Evolutionary conservation across 2,113 vertebrate species (phyloP).

Genomic region (Onychostruthus taczanowskii): DNA sequence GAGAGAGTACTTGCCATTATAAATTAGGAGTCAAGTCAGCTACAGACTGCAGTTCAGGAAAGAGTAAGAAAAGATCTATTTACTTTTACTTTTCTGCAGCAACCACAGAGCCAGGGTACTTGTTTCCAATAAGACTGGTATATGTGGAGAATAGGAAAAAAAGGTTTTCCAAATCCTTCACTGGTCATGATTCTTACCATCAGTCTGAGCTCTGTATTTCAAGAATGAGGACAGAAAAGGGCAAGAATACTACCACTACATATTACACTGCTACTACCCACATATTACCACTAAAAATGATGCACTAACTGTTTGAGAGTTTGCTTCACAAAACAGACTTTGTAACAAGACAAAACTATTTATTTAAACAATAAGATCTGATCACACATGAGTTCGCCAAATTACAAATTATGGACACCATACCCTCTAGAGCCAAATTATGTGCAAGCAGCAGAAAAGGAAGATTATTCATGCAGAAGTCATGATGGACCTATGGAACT

Average conservation of each 20-base stretch:
- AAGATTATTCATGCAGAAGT: background rate
- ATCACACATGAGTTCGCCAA: background rate
- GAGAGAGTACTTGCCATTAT: background rate
- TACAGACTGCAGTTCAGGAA: background rate
- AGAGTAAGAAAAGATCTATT: background rate
- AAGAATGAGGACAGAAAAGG: background rate
- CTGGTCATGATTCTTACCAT: background rate
- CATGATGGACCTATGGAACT: background rate
- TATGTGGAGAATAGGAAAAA: background rate
- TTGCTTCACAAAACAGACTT: background rate
- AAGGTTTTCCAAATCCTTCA: background rate
- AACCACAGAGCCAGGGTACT: background rate
- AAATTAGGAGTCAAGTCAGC: background rate
- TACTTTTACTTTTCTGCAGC: background rate
- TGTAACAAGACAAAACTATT: rapidly evolving
- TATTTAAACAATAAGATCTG: background rate
- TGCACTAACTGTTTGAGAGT: background rate
- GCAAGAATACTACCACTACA: background rate
- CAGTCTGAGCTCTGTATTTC: background rate
- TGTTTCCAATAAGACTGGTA: background rate
- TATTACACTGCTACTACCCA: background rate
- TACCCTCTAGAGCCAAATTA: background rate
- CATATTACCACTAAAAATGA: background rate
- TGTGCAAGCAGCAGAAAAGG: background rate
- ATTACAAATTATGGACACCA: background rate